phyloP scores from a whole-genome alignment of 2,113 vertebrate species.

The Oreochromis spilurus region DNA sequence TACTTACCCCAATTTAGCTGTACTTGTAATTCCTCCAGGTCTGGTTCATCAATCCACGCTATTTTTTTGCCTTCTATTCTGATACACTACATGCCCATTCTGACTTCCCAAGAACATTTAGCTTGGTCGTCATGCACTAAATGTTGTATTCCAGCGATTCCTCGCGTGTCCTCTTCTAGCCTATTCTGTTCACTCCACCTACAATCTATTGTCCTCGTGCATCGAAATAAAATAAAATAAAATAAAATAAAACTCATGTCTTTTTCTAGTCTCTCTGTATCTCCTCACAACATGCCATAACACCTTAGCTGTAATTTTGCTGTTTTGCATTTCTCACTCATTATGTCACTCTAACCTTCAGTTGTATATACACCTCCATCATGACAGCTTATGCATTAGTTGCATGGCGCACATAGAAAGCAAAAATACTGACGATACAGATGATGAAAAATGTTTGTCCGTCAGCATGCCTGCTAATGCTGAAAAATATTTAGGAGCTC shows the following conservation, averaged over 20 bases:
- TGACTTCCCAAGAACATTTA: neutral
- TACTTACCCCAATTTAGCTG: conserved; percentile 15
- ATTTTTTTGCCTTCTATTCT: neutral
- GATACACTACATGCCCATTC: neutral
- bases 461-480: neutral
- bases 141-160: neutral
- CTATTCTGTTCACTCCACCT: neutral
- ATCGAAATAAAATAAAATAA: neutral
- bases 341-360: neutral
- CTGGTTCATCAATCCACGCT: neutral
- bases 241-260: neutral
- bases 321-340: neutral
- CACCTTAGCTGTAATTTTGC: neutral
- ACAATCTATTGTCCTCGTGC: neutral
- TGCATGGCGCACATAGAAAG: neutral
- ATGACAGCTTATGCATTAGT: neutral
- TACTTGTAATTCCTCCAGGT: conserved; percentile 16
- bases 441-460: neutral
- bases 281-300: neutral
- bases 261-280: neutral
- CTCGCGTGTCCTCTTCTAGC: neutral
- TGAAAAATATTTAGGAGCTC: neutral
- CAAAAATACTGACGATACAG: neutral
- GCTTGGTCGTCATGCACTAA: neutral
- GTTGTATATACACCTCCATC: neutral